Conservation (phyloP, 2,888 invertebrate genomes). For the Strigamia maritima region DNA sequence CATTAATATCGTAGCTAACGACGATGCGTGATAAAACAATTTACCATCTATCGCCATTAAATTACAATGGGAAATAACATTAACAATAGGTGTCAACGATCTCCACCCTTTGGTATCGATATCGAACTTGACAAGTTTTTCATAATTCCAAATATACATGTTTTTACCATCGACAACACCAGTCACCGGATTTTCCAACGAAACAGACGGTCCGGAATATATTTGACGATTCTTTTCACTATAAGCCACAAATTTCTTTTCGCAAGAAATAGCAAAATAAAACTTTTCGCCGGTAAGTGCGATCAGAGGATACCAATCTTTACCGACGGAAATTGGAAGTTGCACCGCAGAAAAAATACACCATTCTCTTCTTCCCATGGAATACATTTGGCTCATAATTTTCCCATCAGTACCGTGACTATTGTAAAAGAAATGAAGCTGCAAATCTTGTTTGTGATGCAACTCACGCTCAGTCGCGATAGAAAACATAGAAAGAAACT, state of each 20-base stretch:
- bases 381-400: not conserved
- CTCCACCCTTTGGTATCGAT: not conserved
- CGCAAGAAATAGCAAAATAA: not conserved
- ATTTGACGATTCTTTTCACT: not conserved
- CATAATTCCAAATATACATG: constrained; percentile 13
- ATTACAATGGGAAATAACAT: not conserved
- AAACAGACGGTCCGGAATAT: not conserved
- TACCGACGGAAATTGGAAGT: not conserved
- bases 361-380: not conserved
- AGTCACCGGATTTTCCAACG: not conserved
- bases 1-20: not conserved
- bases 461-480: not conserved
- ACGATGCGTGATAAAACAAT: not conserved
- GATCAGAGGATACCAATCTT: not conserved
- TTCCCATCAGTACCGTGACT: not conserved
- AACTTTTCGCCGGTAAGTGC: not conserved
- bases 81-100: not conserved
- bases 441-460: not conserved
- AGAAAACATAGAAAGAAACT: not conserved
- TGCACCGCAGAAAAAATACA: not conserved
- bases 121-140: not conserved
- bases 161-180: not conserved
- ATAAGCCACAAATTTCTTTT: not conserved
- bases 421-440: not conserved
- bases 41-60: not conserved